phyloP scores from a whole-genome alignment of 2,888 invertebrate species.

The Cyclophora punctaria region DNA sequence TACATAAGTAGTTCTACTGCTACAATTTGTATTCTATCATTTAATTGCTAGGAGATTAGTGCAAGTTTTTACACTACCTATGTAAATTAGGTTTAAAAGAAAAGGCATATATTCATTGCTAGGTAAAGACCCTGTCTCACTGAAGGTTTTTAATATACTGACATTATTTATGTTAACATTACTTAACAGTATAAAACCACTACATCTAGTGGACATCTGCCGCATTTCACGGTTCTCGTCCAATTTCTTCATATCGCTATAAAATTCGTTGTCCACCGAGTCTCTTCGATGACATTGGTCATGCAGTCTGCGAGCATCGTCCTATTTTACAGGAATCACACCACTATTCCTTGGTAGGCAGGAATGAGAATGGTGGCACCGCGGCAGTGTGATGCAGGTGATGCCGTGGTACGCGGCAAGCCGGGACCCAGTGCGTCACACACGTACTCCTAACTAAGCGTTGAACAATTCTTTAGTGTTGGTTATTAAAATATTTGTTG shows the following conservation, averaged over 20 bases:
- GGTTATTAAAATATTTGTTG: slow-evolving; percentile 75
- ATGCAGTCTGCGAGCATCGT: slow-evolving; percentile 42
- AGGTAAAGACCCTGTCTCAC: no score
- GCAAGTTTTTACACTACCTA: no score
- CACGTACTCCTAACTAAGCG: slow-evolving; percentile 52
- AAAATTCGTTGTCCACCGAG: slow-evolving; percentile 51
- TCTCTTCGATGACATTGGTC: slow-evolving; percentile 55
- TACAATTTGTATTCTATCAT: no score
- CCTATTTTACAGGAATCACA: slow-evolving; percentile 13
- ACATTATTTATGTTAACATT: no score
- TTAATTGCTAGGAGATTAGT: no score
- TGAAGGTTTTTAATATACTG: no score
- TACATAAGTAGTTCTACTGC: no score
- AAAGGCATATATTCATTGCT: no score
- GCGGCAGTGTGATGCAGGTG: slow-evolving; percentile 15
- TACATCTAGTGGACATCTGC: slow-evolving; percentile 39
- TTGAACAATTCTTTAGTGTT: slow-evolving; percentile 65
- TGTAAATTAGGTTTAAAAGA: no score
- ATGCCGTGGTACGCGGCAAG: slow-evolving; percentile 43
- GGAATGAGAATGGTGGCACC: slow-evolving; percentile 14
- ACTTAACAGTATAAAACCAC: no score
- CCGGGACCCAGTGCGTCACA: slow-evolving; percentile 46
- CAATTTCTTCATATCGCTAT: slow-evolving; percentile 60
- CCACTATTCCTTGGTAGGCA: slow-evolving; percentile 12
- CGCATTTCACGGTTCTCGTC: slow-evolving; percentile 66